These are phyloP conservation scores for Catocala fraxini DNA, from an alignment of 2,888 invertebrate genomes.

Conservation along the genomic window DNA sequence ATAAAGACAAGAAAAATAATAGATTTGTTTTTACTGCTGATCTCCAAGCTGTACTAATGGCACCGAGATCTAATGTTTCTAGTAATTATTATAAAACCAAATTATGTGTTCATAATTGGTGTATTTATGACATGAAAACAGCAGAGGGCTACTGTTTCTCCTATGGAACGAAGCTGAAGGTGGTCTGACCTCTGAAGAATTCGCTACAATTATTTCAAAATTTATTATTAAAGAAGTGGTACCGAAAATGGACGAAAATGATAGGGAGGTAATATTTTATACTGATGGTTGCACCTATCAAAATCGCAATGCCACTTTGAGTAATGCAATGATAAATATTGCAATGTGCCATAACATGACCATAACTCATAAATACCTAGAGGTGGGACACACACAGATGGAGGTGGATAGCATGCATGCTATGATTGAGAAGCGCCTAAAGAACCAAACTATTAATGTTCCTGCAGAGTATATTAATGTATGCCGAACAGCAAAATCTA, in stretches of 20 bases:
- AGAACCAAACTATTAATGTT: background rate
- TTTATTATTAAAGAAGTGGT: constrained; percentile 12
- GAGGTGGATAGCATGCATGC: constrained; percentile 22
- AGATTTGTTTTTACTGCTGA: constrained; percentile 24
- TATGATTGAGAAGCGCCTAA: constrained; percentile 6
- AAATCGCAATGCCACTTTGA: constrained; percentile 3
- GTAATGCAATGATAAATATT: background rate
- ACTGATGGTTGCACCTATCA: constrained; percentile 7
- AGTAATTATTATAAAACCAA: background rate
- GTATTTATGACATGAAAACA: constrained; percentile 24
- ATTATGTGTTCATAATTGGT: constrained; percentile 8
- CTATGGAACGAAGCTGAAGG: constrained; percentile 27
- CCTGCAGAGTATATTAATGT: background rate
- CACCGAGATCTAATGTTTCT: constrained; percentile 23
- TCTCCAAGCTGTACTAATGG: constrained; percentile 23
- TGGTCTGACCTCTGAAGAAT: constrained; percentile 7
- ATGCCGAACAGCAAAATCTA: background rate
- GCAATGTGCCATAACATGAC: background rate
- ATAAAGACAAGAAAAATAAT: constrained; percentile 10
- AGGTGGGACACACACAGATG: constrained; percentile 14
- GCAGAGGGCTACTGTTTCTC: constrained; percentile 23
- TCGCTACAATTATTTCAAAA: constrained; percentile 4
- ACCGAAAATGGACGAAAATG: constrained; percentile 7
- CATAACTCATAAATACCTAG: constrained; percentile 6
- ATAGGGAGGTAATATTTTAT: background rate